These are phyloP conservation scores for Lophius piscatorius DNA, from an alignment of 2,113 vertebrate species.

Conservation along the genomic window DNA sequence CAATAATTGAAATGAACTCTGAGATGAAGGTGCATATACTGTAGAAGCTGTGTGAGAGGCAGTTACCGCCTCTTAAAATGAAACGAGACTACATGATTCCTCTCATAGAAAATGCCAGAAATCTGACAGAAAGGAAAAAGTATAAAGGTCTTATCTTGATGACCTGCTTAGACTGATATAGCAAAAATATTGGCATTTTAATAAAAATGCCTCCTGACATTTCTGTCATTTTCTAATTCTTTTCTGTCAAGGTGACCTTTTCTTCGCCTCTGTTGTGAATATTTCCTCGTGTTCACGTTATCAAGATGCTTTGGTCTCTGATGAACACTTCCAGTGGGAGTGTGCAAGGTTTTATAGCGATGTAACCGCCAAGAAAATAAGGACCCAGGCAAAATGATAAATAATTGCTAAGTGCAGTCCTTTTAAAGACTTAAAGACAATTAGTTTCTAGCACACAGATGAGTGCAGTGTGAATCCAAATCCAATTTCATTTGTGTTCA, in stretches of 20 bases:
- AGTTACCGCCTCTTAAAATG: constrained; percentile 20
- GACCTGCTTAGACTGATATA: constrained; percentile 73
- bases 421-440: background rate
- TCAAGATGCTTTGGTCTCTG: constrained; percentile 56
- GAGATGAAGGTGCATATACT: constrained; percentile 6
- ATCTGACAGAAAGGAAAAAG: constrained; percentile 68
- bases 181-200: constrained; percentile 81
- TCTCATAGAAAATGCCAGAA: constrained; percentile 67
- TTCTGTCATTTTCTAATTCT: constrained; percentile 74
- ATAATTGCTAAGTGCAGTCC: background rate
- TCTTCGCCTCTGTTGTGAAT: constrained; percentile 59
- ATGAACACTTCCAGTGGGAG: constrained; percentile 31
- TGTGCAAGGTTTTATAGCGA: constrained; percentile 2
- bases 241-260: constrained; percentile 76
- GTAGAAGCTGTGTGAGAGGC: constrained; percentile 21
- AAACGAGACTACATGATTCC: constrained; percentile 27
- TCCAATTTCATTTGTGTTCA: constrained; percentile 4
- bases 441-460: background rate
- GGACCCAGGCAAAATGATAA: constrained; percentile 1
- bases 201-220: constrained; percentile 78
- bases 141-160: constrained; percentile 75
- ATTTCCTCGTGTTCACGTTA: constrained; percentile 56
- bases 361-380: background rate
- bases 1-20: too few relatives aligned
- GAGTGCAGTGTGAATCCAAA: background rate